Percentiles rank a stretch among this genome's conserved stretches.
Conservation (phyloP, 2,797 vertebrate genomes). For the Babyrousa celebensis region DNA sequence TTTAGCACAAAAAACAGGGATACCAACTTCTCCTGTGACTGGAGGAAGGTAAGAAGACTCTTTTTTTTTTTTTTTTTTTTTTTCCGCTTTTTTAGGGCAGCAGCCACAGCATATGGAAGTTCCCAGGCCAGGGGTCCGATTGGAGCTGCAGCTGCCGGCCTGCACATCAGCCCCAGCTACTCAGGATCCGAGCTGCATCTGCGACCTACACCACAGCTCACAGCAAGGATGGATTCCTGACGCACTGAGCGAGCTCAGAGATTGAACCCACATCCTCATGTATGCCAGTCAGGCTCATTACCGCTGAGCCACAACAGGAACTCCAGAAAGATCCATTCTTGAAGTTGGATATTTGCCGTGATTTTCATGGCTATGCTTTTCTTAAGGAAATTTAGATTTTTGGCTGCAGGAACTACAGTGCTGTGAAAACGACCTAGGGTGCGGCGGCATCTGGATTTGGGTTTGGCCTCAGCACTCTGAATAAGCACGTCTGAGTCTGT, state of each 20-base stretch:
- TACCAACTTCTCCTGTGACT: not conserved
- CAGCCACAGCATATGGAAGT: too few species aligned
- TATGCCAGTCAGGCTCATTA: too few species aligned
- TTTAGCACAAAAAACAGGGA: not conserved
- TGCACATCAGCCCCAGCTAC: too few species aligned
- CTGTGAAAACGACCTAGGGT: conserved; percentile 1
- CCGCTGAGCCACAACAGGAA: too few species aligned
- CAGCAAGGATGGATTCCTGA: too few species aligned
- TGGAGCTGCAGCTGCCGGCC: too few species aligned
- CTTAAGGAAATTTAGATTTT: not conserved
- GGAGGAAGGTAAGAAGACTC: not conserved
- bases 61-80: not conserved
- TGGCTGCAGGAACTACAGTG: not conserved
- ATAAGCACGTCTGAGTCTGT: not conserved
- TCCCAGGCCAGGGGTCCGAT: too few species aligned
- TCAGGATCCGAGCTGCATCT: too few species aligned
- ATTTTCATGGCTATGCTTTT: not conserved
- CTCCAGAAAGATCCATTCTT: not conserved
- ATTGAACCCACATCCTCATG: too few species aligned
- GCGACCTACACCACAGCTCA: too few species aligned
- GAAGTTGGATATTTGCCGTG: not conserved
- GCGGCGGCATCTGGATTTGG: not conserved
- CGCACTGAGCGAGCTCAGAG: too few species aligned
- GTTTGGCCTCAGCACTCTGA: not conserved
- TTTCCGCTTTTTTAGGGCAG: too few species aligned